Base-by-base conservation (phyloP, 2,888 invertebrate species). In the Sesamia inferens region DNA sequence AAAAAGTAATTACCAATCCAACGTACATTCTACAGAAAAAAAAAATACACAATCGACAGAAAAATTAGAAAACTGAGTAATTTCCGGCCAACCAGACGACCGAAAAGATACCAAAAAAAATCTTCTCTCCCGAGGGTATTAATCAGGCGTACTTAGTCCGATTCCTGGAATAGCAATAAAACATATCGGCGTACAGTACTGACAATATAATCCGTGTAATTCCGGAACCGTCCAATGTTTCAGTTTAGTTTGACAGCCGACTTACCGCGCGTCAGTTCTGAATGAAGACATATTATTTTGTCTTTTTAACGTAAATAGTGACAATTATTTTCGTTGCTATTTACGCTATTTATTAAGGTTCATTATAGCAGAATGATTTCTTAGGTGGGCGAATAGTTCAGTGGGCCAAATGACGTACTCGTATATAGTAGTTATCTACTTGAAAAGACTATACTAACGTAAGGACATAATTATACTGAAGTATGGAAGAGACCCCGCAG, bases 121-220 rank as follows among this genome's bases (percentile, higher is more conserved):
- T 39, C 39, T 39, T 39, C 7, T 7, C 39, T 71, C 74, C 78
- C 64, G 5, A 14, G 66, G 71, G 71, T 72, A 84, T 84, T 81
- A 84, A 85, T 84, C 78, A 79, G 76, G 24, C 61, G 68, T 83
- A 85, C 78, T 85, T 83, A 81, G 72, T 69, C 59, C 14, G 59
- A 78, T 78, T 83, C 78, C 78, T 61, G 61, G 72, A 71, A 57
- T 69, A 76, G 73, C 79, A 80, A 82, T 86, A 82, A 82, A 84
- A 86, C 81, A 85, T 86, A 82, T 81, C 77, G 77, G 47, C 57
- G 76, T 65, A 74, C 59, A 65, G 59, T 77, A 85, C 82, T 86
- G 85, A 84, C 85, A 85, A 71, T 64, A 75, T 85, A 86, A 85
- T 84, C 80, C 78, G 1, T 3, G 76, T 81, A 79, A 86, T 86